A percentile compares a stretch with the other conserved stretches of the same genome.
phyloP scores from a whole-genome alignment of 2,797 vertebrate species.

The Chiloscyllium punctatum region DNA sequence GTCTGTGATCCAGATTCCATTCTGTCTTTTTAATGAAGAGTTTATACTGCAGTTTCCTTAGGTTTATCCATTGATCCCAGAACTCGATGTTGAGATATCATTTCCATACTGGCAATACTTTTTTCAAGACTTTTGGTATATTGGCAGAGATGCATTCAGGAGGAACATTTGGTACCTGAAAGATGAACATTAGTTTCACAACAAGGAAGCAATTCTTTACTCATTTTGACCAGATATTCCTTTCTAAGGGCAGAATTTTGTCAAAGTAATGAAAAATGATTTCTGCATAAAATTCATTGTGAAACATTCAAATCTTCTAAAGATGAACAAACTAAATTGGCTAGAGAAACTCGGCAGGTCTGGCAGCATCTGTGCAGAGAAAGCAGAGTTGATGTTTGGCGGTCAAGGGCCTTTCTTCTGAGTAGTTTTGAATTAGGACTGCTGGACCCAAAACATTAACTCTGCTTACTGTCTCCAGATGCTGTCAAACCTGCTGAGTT shows the following conservation, averaged over 20 bases:
- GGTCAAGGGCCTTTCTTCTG: no score
- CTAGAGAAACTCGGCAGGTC: no score
- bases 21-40: not conserved
- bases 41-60: not conserved
- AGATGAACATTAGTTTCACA: not conserved
- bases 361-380: no score
- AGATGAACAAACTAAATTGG: no score
- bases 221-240: not conserved
- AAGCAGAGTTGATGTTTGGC: no score
- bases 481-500: no score
- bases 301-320: not conserved
- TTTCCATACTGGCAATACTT: not conserved
- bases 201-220: not conserved
- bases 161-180: not conserved
- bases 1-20: not conserved
- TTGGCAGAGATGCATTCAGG: not conserved
- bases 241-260: not conserved
- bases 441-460: no score
- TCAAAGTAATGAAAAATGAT: not conserved
- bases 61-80: not conserved
- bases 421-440: no score
- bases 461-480: no score
- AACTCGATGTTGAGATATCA: not conserved
- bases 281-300: not conserved
- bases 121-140: no score